Percentiles rank a stretch among this genome's conserved stretches.
phyloP scores from a whole-genome alignment of 2,113 vertebrate species.

The Phylloscopus trochiloides region DNA sequence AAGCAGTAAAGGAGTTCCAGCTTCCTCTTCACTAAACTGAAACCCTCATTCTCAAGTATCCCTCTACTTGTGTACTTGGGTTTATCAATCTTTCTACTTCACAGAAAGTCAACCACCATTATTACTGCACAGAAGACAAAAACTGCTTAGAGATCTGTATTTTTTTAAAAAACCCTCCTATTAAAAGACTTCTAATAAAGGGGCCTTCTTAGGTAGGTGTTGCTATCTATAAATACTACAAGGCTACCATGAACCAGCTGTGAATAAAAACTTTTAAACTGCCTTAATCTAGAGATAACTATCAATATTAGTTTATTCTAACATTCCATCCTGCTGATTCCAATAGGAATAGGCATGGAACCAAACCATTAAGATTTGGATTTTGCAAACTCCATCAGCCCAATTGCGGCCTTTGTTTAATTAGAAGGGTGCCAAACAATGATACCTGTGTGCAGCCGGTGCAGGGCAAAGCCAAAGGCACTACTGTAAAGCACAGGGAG shows the following conservation, averaged over 20 bases:
- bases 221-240: not conserved
- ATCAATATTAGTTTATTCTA: not conserved
- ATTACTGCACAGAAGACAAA: not conserved
- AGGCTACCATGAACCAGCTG: not conserved
- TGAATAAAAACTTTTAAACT: not conserved
- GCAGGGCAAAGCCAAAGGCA: not conserved
- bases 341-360: not conserved
- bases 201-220: not conserved
- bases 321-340: not conserved
- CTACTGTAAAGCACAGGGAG: not conserved
- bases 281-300: not conserved
- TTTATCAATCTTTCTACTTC: not conserved
- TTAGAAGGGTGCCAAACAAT: not conserved
- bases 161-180: not conserved
- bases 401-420: not conserved
- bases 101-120: not conserved
- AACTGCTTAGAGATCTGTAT: not conserved
- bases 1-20: not conserved
- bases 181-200: not conserved
- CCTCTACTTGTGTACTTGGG: not conserved
- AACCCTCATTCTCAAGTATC: not conserved
- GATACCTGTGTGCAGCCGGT: accelerated
- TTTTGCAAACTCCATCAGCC: not conserved
- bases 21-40: not conserved
- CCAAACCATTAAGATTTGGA: not conserved